Evolutionary conservation across 2,113 vertebrate species (phyloP).

Genomic region (Octodon degus): DNA sequence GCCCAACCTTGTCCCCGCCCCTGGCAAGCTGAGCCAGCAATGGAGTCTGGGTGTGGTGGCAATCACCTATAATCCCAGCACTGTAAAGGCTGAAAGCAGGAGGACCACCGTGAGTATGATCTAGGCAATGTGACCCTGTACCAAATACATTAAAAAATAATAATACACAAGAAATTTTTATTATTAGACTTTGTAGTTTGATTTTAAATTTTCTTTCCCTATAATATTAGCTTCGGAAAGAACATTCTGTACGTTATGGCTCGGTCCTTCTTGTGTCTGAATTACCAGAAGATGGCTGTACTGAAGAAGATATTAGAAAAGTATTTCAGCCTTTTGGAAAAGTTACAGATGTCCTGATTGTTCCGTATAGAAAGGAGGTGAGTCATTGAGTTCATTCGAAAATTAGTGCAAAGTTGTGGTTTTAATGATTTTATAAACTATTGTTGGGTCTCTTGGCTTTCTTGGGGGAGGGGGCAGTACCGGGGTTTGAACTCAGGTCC

Average conservation of each 20-base stretch:
- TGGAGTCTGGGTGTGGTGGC: no score
- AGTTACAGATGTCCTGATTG: slow-evolving; percentile 86
- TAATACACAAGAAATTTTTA: not conserved
- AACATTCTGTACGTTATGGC: slow-evolving; percentile 79
- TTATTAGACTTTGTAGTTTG: slow-evolving; percentile 20
- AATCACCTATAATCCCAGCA: no score
- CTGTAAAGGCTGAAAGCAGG: no score
- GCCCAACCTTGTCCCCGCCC: no score
- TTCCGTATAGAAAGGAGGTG: slow-evolving; percentile 88
- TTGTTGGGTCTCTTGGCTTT: not conserved
- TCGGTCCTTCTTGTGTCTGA: slow-evolving; percentile 86
- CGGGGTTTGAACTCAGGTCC: no score
- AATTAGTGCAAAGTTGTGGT: not conserved
- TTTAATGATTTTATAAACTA: slow-evolving; percentile 21
- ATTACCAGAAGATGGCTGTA: slow-evolving; percentile 86
- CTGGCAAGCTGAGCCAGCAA: no score
- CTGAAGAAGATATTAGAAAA: slow-evolving; percentile 87
- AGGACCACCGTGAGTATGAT: no score
- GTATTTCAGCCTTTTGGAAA: slow-evolving; percentile 89
- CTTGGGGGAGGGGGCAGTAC: no score
- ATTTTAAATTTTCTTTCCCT: slow-evolving; percentile 58
- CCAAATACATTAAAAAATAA: not conserved
- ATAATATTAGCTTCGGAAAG: slow-evolving; percentile 78
- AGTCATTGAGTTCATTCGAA: slow-evolving; percentile 34
- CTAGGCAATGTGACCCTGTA: no score